A percentile compares a stretch with the other conserved stretches of the same genome.
phyloP scores from a whole-genome alignment of 2,888 invertebrate species.

The Coecobrya sp. region DNA sequence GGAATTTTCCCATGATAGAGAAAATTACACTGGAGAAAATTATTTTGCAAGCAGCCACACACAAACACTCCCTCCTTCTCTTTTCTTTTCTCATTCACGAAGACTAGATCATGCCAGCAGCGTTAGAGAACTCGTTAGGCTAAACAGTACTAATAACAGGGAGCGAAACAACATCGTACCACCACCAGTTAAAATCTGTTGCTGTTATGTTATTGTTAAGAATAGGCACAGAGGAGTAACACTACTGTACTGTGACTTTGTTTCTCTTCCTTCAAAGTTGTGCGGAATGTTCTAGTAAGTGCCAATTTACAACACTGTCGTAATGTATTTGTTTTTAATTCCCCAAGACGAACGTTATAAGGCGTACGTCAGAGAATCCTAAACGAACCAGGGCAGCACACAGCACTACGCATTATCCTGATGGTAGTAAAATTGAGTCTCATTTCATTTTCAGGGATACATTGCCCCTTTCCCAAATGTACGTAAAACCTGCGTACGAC shows the following conservation, averaged over 20 bases:
- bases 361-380: background rate
- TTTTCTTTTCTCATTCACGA: background rate
- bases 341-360: conserved; percentile 37
- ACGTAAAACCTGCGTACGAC: conserved; percentile 26
- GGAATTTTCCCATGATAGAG: conserved; percentile 34
- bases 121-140: conserved; percentile 36
- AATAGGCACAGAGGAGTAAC: background rate
- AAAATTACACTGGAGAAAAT: conserved; percentile 44
- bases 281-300: conserved; percentile 29
- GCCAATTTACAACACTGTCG: conserved; percentile 30
- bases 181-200: conserved; percentile 9
- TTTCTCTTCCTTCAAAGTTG: conserved; percentile 8
- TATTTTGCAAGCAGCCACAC: conserved; percentile 24
- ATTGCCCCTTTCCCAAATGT: background rate
- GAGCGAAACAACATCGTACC: too few relatives aligned
- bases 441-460: conserved; percentile 38
- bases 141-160: conserved; percentile 28
- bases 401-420: background rate
- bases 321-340: conserved; percentile 55
- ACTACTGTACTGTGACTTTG: background rate
- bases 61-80: background rate
- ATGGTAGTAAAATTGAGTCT: conserved; percentile 28
- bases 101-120: background rate
- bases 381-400: background rate
- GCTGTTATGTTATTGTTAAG: background rate